A percentile compares a stretch with the other conserved stretches of the same genome.
These are phyloP conservation scores for Trididemnum miniatum DNA, from an alignment of 23 tunicate species.

Conservation along the genomic window DNA sequence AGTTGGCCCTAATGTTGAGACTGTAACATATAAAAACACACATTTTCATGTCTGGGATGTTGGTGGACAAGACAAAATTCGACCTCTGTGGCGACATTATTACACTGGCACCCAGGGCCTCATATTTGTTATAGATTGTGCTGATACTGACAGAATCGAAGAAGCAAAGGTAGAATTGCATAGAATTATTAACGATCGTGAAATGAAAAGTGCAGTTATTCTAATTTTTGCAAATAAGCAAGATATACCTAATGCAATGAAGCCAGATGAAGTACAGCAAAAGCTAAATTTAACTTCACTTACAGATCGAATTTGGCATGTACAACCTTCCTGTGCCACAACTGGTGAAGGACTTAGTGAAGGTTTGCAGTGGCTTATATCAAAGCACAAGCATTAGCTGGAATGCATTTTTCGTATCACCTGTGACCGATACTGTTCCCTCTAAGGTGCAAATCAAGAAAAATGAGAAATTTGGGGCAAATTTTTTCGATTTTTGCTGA, in stretches of 20 bases:
- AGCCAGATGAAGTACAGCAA: slow-evolving; percentile 68
- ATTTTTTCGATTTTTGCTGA: too few species aligned
- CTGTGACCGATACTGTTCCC: too few species aligned
- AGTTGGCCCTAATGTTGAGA: slow-evolving; percentile 95
- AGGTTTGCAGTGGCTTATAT: slow-evolving; percentile 77
- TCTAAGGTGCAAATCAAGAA: too few species aligned
- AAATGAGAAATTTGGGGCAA: too few species aligned
- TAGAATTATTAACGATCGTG: slow-evolving; percentile 79
- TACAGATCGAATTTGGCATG: slow-evolving; percentile 79
- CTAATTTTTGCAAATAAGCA: slow-evolving; percentile 94
- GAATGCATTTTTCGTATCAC: too few species aligned
- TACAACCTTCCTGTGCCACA: slow-evolving; percentile 96
- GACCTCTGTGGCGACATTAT: slow-evolving; percentile 95
- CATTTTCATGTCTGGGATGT: slow-evolving; percentile 95
- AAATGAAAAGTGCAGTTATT: slow-evolving; percentile 90
- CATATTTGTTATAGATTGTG: slow-evolving; percentile 97
- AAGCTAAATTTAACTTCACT: slow-evolving; percentile 63
- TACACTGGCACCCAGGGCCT: slow-evolving; percentile 94
- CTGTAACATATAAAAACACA: slow-evolving; percentile 67
- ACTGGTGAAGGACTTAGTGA: slow-evolving; percentile 83
- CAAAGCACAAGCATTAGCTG: slow-evolving; percentile 35
- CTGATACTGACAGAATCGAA: slow-evolving; percentile 90
- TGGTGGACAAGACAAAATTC: slow-evolving; percentile 96
- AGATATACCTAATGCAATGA: slow-evolving; percentile 90
- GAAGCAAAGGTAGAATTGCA: slow-evolving; percentile 93